Conservation (phyloP, 2,888 invertebrate genomes). For the Polydrusus cervinus region DNA sequence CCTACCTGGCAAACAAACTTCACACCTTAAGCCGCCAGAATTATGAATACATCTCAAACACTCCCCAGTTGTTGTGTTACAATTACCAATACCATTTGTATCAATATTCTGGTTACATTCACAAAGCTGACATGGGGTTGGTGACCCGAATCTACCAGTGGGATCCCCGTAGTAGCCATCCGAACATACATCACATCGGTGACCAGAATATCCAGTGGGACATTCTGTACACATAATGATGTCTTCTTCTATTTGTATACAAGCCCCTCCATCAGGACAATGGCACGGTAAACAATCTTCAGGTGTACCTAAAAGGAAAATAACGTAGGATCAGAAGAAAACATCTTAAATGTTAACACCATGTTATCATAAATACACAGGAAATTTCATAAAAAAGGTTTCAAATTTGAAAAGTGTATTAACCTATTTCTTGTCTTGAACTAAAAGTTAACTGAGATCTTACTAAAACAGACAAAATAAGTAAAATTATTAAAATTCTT, state of each 20-base stretch:
- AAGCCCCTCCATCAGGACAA: conserved; percentile 95
- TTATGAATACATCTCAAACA: conserved; percentile 98
- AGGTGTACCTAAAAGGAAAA: conserved; percentile 76
- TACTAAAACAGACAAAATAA: too few relatives aligned
- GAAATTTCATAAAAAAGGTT: too few relatives aligned
- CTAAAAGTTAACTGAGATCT: too few relatives aligned
- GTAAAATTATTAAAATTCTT: background rate
- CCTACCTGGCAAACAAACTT: conserved; percentile 90
- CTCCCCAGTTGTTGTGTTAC: conserved; percentile 95
- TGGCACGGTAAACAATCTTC: conserved; percentile 94
- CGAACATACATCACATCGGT: conserved; percentile 93
- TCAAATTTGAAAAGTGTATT: too few relatives aligned
- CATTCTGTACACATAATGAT: conserved; percentile 95
- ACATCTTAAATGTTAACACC: too few relatives aligned
- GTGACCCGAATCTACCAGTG: conserved; percentile 76
- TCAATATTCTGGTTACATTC: conserved; percentile 96
- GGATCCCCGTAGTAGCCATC: conserved; percentile 80
- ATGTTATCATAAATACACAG: too few relatives aligned
- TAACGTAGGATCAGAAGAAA: conserved; percentile 52
- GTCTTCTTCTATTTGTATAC: conserved; percentile 90
- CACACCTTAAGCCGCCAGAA: conserved; percentile 93
- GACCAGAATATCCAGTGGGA: conserved; percentile 92
- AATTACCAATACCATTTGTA: conserved; percentile 96
- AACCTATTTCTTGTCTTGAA: too few relatives aligned
- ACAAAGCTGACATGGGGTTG: conserved; percentile 87